Percentiles rank a stretch among this genome's conserved stretches.
Conservation (phyloP, 1,140 invertebrate species). For the Diorhabda elongata region DNA sequence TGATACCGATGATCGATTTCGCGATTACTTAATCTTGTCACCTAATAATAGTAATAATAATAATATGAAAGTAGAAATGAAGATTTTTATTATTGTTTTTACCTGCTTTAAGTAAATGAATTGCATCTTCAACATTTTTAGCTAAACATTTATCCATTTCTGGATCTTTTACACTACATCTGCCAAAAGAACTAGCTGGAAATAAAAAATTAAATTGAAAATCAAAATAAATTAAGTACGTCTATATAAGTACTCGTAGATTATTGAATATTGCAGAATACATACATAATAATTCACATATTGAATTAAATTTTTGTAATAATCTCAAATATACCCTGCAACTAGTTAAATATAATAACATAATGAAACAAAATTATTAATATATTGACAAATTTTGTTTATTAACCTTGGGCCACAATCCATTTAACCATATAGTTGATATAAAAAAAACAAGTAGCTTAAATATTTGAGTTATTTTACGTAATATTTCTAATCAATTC, state of each 20-base stretch:
- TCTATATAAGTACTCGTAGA: background rate
- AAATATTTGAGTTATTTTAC: too few relatives aligned
- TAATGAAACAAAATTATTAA: too few relatives aligned
- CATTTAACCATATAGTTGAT: too few relatives aligned
- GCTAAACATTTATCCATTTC: constrained; percentile 28
- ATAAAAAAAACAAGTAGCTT: too few relatives aligned
- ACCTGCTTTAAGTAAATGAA: constrained; percentile 29
- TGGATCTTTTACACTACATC: constrained; percentile 28
- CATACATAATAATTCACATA: background rate
- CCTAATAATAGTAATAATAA: too few relatives aligned
- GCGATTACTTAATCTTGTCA: too few relatives aligned
- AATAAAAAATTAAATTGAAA: background rate
- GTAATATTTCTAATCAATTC: too few relatives aligned
- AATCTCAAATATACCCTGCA: background rate
- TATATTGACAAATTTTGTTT: too few relatives aligned
- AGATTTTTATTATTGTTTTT: constrained; percentile 10
- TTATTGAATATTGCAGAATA: background rate
- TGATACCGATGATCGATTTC: too few relatives aligned
- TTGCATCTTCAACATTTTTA: constrained; percentile 29
- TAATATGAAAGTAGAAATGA: too few relatives aligned
- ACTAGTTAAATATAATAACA: too few relatives aligned
- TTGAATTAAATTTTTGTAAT: background rate
- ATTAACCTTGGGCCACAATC: too few relatives aligned
- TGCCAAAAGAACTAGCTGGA: constrained; percentile 28
- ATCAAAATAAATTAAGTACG: background rate